phyloP scores from a whole-genome alignment of 2,113 vertebrate species.

The Rhabdomys dilectus region DNA sequence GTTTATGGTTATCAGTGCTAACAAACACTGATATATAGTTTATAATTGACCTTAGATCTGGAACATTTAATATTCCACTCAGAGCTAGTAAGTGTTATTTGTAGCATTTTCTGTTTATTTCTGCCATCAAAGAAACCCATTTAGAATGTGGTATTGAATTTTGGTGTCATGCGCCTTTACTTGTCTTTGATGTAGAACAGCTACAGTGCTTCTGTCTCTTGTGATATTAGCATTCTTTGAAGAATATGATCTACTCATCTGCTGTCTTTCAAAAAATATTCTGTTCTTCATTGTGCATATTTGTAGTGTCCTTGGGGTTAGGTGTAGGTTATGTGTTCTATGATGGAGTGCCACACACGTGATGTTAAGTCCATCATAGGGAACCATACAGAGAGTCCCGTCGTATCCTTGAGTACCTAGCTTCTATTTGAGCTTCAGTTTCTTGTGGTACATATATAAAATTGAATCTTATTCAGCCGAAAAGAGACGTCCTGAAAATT shows the following conservation, averaged over 20 bases:
- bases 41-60: neutral
- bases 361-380: neutral
- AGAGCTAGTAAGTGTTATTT: neutral
- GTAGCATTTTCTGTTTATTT: conserved; percentile 36
- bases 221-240: conserved; percentile 19
- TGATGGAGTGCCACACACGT: neutral
- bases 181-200: conserved; percentile 46
- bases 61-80: neutral
- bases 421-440: conserved; percentile 40
- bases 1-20: neutral
- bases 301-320: conserved; percentile 9
- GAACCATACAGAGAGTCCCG: neutral
- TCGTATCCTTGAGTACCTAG: neutral
- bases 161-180: neutral
- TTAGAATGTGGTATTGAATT: neutral
- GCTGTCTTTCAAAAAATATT: neutral
- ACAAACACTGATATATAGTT: neutral
- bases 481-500: neutral
- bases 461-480: neutral
- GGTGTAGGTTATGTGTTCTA: neutral
- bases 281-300: neutral
- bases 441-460: neutral
- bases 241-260: neutral
- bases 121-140: neutral
- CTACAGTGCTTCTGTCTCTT: conserved; percentile 13